A percentile compares a stretch with the other conserved stretches of the same genome.
phyloP scores from a whole-genome alignment of 2,113 vertebrate genomes.

The Nothoprocta pentlandii region DNA sequence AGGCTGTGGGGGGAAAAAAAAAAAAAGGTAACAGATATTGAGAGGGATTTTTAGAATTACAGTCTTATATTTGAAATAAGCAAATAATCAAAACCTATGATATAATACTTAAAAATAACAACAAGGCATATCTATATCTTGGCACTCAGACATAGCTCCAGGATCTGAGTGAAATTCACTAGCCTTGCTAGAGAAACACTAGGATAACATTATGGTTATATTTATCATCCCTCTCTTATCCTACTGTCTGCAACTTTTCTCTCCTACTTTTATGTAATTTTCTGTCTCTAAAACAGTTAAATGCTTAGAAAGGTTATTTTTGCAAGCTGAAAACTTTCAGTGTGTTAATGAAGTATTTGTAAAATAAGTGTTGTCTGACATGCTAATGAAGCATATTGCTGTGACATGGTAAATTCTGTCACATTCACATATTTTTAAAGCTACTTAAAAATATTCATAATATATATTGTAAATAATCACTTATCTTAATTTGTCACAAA shows the following conservation, averaged over 20 bases:
- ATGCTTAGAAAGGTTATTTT: not conserved
- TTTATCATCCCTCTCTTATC: not conserved
- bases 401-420: not conserved
- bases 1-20: conserved; percentile 35
- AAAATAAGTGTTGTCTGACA: conserved; percentile 1
- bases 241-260: not conserved
- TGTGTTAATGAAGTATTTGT: not conserved
- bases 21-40: conserved; percentile 9
- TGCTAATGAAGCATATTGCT: not conserved
- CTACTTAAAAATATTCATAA: conserved; percentile 11
- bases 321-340: not conserved
- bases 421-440: conserved; percentile 3
- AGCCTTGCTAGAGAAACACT: not conserved
- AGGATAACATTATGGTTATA: not conserved
- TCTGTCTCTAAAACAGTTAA: not conserved
- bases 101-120: not conserved
- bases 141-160: not conserved
- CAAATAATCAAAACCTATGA: not conserved
- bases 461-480: not conserved
- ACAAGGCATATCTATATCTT: not conserved
- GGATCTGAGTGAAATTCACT: not conserved
- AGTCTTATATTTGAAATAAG: conserved; percentile 3
- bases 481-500: conserved; percentile 2
- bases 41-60: not conserved
- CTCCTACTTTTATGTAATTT: conserved; percentile 4